Percentiles rank a stretch among this genome's conserved stretches.
Evolutionary conservation across 2,113 vertebrate genomes (phyloP).

Genomic region (Nothoprocta perdicaria): DNA sequence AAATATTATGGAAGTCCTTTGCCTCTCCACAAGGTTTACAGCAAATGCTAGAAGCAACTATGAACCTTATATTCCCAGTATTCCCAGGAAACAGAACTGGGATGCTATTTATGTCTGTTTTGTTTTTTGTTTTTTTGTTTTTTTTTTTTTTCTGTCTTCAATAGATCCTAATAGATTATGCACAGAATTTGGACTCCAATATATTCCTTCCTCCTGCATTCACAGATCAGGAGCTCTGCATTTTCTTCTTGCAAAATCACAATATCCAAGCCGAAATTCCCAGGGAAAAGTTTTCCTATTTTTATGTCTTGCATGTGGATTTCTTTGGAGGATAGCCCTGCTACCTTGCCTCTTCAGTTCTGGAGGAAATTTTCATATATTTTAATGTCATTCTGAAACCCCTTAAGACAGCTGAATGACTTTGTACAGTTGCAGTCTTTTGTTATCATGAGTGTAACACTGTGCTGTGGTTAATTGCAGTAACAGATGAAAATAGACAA

Average conservation of each 20-base stretch:
- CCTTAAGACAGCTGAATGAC: background rate
- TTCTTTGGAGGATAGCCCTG: background rate
- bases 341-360: accelerated
- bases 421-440: background rate
- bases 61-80: background rate
- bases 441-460: background rate
- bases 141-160: background rate
- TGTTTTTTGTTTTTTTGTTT: too few species aligned
- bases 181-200: background rate
- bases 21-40: background rate
- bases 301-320: background rate
- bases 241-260: background rate
- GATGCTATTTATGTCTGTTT: background rate
- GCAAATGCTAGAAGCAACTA: background rate
- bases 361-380: background rate
- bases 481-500: slow-evolving; percentile 29
- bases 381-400: background rate
- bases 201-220: background rate
- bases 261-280: background rate
- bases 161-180: background rate
- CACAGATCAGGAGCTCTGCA: background rate
- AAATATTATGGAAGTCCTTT: background rate
- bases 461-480: slow-evolving; percentile 15
- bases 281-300: background rate
- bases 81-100: background rate